phyloP scores from a whole-genome alignment of 64 coral and sea anemone species.

The Montipora capricornis region DNA sequence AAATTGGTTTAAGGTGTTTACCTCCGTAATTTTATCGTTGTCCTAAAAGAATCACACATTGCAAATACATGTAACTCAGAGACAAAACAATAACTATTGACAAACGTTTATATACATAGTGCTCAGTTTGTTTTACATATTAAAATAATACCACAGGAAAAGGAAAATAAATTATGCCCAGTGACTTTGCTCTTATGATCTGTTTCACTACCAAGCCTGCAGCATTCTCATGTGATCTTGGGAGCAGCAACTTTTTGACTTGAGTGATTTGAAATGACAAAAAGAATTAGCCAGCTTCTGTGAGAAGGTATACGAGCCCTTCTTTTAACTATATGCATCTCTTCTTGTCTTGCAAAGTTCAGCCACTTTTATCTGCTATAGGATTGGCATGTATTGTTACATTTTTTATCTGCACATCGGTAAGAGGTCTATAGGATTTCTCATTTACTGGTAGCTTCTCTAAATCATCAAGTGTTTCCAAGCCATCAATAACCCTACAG shows the following conservation, averaged over 20 bases:
- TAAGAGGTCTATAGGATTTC: conserved; percentile 81
- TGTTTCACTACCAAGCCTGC: neutral
- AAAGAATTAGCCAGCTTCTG: too few species aligned
- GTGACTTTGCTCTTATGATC: neutral
- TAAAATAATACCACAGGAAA: too few species aligned
- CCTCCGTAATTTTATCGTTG: too few species aligned
- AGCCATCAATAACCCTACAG: conserved; percentile 90
- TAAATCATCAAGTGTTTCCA: conserved; percentile 93
- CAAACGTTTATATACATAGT: too few species aligned
- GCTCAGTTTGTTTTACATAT: too few species aligned
- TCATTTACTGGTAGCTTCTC: conserved; percentile 98
- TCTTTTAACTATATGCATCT: neutral
- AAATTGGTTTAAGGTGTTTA: too few species aligned
- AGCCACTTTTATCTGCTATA: conserved; percentile 76
- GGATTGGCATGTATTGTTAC: conserved; percentile 98
- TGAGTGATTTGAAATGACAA: neutral
- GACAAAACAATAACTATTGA: too few species aligned
- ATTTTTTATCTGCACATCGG: conserved; percentile 83
- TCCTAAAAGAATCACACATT: too few species aligned
- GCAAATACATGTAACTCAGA: too few species aligned
- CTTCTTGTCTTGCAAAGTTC: neutral
- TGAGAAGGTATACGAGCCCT: too few species aligned
- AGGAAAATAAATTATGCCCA: too few species aligned
- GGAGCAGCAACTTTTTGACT: neutral
- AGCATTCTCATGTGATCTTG: neutral